Evolutionary conservation across 2,797 vertebrate species (phyloP), one percentile per base, ranked within the genome.

Genomic region (Fundulus diaphanus): DNA sequence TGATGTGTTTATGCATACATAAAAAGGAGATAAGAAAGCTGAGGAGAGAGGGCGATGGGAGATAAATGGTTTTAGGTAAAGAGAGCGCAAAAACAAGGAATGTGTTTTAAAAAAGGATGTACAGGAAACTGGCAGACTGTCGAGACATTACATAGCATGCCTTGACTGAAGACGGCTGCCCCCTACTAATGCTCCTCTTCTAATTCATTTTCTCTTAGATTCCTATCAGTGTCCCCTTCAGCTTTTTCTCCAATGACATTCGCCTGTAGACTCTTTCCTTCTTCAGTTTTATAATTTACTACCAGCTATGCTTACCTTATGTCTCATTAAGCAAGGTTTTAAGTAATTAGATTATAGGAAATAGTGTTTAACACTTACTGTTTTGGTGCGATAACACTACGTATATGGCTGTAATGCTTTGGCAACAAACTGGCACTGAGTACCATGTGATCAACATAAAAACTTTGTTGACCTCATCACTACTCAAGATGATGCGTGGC

Each of bases 81-180:
- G 61, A n/a, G 59, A 48, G 51, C 56, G 37, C 5, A 40, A 63
- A 22, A 42, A n/a, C 22, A 29, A 27, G 40, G 46, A 44, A 63
- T 52, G 24, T 15, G 63, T 56, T 51, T 27, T 27, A 75, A 69
- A 42, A 20, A 49, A 68, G 76, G 51, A 57, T 70, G 78, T 37
- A 76, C 15, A 65, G 65, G 48, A 80, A 79, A 37, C 69, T 75
- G 78, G 77, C 74, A 68, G 72, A 68, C 51, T 79, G 80, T 35
- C 76, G 72, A 81, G 65, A 37, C 51, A 49, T 91, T 90, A 82
- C 72, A 75, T 91, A 78, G 88, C 44, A 76, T 31, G 68, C 74
- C 68, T 46, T 77, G 80, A 89, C 70, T 69, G 77, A 83, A 48
- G 56, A 73, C 72, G 68, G 73, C 74, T 59, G n/a, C 69, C 59